Percentiles rank a stretch among this genome's conserved stretches.
These are phyloP conservation scores for Taphrorychus bicolor DNA, from an alignment of 2,888 invertebrate genomes.

Conservation along the genomic window DNA sequence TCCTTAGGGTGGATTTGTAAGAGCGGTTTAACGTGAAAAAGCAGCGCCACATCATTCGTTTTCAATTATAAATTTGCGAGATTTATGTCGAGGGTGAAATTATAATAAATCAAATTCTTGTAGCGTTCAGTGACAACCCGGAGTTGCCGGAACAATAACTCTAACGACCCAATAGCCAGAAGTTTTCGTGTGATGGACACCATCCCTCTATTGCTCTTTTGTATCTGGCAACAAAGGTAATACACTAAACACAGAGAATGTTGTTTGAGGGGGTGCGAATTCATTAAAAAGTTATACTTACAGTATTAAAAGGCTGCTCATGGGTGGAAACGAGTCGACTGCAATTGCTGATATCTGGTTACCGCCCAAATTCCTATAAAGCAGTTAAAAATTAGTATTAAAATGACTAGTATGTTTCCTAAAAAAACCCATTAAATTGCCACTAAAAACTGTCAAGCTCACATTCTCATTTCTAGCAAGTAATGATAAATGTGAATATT, in stretches of 20 bases:
- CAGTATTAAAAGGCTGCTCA: conserved; percentile 79
- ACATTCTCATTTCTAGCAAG: background rate
- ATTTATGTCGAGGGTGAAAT: background rate
- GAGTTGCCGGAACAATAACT: no score
- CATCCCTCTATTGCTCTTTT: no score
- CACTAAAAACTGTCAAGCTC: no score
- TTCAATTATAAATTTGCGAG: background rate
- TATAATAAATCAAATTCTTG: background rate
- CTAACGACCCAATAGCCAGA: no score
- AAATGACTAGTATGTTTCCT: background rate
- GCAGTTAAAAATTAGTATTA: background rate
- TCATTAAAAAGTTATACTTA: conserved; percentile 72
- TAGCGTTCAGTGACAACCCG: background rate
- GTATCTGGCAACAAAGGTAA: no score
- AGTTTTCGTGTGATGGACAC: no score
- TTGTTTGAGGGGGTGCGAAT: no score
- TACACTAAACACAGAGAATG: no score
- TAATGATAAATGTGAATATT: conserved; percentile 33
- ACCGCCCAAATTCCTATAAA: conserved; percentile 76
- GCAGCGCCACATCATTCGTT: no score
- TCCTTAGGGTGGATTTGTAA: no score
- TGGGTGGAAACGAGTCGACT: conserved; percentile 72
- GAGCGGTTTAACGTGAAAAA: background rate
- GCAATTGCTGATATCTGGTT: conserved; percentile 76
- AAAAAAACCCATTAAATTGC: no score